Evolutionary conservation across 1,140 invertebrate genomes (phyloP).

Genomic region (Drosophila seguyi): DNA sequence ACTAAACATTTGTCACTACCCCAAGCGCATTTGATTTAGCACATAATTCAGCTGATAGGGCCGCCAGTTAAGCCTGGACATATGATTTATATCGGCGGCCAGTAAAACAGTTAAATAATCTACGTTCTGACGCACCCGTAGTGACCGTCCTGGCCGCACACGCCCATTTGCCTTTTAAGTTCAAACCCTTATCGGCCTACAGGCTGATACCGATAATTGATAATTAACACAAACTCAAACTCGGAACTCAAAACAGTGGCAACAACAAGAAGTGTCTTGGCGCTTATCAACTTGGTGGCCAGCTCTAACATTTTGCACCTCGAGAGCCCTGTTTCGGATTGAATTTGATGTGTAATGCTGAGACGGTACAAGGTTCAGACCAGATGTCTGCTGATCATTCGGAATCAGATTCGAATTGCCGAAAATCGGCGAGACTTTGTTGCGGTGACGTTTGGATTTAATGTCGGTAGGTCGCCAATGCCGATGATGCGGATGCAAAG

Average conservation of each 20-base stretch:
- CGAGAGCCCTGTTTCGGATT: neutral
- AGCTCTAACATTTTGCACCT: constrained; percentile 10
- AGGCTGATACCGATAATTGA: constrained; percentile 38
- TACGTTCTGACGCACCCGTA: constrained; percentile 10
- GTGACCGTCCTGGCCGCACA: constrained; percentile 17
- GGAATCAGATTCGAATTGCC: neutral
- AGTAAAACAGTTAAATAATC: constrained; percentile 19
- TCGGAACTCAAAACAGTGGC: neutral
- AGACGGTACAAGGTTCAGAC: constrained; percentile 23
- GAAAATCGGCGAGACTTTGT: constrained; percentile 17
- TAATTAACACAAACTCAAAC: constrained; percentile 21
- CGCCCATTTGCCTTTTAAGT: constrained; percentile 12
- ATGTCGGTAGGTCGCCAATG: constrained; percentile 5
- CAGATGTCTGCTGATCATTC: constrained; percentile 25
- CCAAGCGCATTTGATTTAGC: constrained; percentile 7
- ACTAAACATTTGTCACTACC: constrained; percentile 3
- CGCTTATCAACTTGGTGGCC: constrained; percentile 13
- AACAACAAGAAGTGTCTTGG: neutral
- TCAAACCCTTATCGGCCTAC: constrained; percentile 54
- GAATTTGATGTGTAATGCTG: constrained; percentile 22
- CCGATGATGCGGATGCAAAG: constrained; percentile 60
- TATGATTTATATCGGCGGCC: constrained; percentile 28
- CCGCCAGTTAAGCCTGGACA: neutral
- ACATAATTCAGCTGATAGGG: constrained; percentile 5
- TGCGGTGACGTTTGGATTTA: constrained; percentile 20